Evolutionary conservation across 2,888 invertebrate genomes (phyloP).

Genomic region (Caenorhabditis drosophilae): DNA sequence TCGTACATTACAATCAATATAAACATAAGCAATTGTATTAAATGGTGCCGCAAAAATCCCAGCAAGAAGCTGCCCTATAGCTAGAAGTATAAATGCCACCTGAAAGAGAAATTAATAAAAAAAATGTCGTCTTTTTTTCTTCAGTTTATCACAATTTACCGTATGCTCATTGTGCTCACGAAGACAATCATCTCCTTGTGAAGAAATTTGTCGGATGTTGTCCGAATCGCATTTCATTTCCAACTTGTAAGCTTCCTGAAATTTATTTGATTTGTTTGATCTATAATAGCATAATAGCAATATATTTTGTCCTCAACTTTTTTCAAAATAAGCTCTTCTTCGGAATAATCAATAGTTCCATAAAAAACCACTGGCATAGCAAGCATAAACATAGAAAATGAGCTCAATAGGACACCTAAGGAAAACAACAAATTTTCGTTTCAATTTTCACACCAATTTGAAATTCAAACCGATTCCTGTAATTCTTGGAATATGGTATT

Average conservation of each 20-base stretch:
- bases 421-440: background rate
- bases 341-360: constrained; percentile 46
- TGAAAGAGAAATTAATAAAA: no score
- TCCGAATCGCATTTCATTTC: constrained; percentile 40
- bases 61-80: constrained; percentile 52
- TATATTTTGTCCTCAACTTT: no score
- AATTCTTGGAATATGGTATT: constrained; percentile 55
- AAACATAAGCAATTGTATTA: constrained; percentile 60
- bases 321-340: constrained; percentile 28
- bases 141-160: constrained; percentile 6
- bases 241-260: constrained; percentile 40
- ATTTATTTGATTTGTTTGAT: no score
- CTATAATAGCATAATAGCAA: no score
- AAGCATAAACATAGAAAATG: constrained; percentile 56
- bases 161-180: constrained; percentile 42
- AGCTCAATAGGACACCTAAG: constrained; percentile 50
- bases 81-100: constrained; percentile 50
- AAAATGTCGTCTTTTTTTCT: background rate
- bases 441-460: background rate
- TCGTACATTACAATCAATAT: constrained; percentile 59
- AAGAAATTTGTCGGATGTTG: constrained; percentile 20
- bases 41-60: constrained; percentile 60
- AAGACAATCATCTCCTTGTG: constrained; percentile 39
- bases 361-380: constrained; percentile 53
- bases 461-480: constrained; percentile 50